Evolutionary conservation across 2,113 vertebrate species (phyloP), one percentile per base, ranked within the genome.

Genomic region (Daphoenositta chrysoptera): DNA sequence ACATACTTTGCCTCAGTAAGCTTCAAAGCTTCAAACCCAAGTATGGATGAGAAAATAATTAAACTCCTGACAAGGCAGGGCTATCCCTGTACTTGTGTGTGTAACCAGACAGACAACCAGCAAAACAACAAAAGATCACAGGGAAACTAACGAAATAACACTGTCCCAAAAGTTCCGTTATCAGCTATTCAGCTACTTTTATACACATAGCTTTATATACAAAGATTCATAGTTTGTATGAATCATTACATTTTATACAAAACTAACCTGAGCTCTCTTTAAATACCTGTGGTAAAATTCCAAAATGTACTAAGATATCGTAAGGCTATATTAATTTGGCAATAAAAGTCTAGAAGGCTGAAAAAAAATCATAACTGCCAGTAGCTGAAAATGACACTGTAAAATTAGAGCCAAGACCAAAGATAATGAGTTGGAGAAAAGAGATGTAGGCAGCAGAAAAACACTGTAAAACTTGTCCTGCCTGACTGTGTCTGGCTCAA

Each of bases 31-130:
- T 98, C 89, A 94, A 95, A 97, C 91, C 86, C 87, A 96, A 90
- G 77, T 66, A 69, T 83, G 95, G 96, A 97, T 97, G 92, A 97
- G 93, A 96, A 97, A 98, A 96, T 97, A 97, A 97, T 98, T 95
- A 96, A 95, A 96, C 76, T 90, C 63, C 57, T 83, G 95, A 96
- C 91, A 97, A 97, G 87, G 33, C n/a, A 16, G 42, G 40, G 72
- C 87, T 83, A 91, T 57, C 26, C 76, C 71, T 82, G 56, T 89
- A 91, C 83, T 61, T 58, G 48, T 58, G n/a, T 30, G 35, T 69
- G 42, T 15, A 35, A 69, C 79, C 84, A 60, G 63, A 27, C 45
- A 73, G 76, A 75, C 65, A 94, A 81, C 60, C 58, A 81, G 39
- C 28, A 72, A 33, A 87, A 77, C 56, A 72, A 54, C 64, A 90